phyloP scores from a whole-genome alignment of 2,113 vertebrate genomes.

The Bucco capensis region DNA sequence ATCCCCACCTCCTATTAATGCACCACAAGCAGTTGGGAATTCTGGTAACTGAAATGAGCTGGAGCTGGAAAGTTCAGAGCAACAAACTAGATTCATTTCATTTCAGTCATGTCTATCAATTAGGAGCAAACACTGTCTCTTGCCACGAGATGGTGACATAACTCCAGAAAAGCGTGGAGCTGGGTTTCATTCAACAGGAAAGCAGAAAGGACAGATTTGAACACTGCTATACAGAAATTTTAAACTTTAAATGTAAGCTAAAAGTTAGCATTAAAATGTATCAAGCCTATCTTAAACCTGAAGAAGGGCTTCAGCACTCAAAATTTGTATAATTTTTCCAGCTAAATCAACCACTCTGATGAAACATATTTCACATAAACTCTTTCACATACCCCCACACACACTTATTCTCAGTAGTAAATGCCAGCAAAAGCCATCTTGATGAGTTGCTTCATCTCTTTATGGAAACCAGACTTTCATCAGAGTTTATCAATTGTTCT shows the following conservation, averaged over 20 bases:
- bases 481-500: not conserved
- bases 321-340: not conserved
- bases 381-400: too few species aligned
- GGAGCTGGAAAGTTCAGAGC: not conserved
- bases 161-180: not conserved
- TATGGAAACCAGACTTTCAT: not conserved
- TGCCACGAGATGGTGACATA: constrained; percentile 32
- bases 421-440: not conserved
- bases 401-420: not conserved
- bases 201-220: accelerated
- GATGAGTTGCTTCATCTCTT: not conserved
- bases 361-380: not conserved
- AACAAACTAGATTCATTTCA: not conserved
- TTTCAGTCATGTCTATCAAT: too few species aligned
- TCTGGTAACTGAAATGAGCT: not conserved
- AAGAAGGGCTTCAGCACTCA: not conserved
- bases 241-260: not conserved
- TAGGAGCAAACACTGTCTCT: not conserved
- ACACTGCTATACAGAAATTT: accelerated
- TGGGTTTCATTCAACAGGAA: not conserved
- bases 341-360: not conserved
- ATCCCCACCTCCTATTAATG: not conserved
- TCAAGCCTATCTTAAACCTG: not conserved
- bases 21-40: not conserved
- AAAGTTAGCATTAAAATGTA: not conserved